A percentile compares a stretch with the other conserved stretches of the same genome.
Conservation (phyloP, 1,140 invertebrate genomes). For the Hermatobates lingyangjiaoensis region DNA sequence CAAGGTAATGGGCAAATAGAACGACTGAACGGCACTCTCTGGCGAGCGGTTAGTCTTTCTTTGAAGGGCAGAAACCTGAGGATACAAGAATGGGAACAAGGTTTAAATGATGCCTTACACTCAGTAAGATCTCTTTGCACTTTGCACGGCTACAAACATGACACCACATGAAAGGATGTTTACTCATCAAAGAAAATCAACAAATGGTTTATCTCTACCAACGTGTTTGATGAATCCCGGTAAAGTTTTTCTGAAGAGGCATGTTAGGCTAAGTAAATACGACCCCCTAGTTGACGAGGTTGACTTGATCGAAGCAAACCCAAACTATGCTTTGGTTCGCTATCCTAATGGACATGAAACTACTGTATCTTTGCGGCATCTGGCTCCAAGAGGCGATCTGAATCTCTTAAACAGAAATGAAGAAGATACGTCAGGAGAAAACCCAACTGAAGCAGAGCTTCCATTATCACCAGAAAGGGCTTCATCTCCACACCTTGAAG, state of each 20-base stretch:
- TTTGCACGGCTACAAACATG: neutral
- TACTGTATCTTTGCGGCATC: conserved; percentile 9
- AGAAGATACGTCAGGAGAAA: too few species aligned
- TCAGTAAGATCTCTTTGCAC: neutral
- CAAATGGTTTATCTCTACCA: neutral
- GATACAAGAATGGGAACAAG: neutral
- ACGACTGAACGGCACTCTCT: conserved; percentile 14
- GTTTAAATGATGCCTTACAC: neutral
- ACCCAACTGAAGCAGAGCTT: too few species aligned
- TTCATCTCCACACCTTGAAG: too few species aligned
- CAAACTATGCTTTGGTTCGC: conserved; percentile 6
- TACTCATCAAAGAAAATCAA: neutral
- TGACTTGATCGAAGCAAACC: neutral
- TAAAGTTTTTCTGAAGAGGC: neutral
- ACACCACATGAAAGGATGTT: conserved; percentile 1
- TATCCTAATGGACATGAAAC: conserved; percentile 6
- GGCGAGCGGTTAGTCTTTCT: conserved; percentile 1
- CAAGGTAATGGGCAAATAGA: conserved; percentile 10
- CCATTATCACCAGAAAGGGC: too few species aligned
- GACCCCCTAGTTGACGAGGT: neutral
- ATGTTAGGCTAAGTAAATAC: neutral
- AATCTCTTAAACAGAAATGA: too few species aligned
- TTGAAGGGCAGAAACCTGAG: neutral
- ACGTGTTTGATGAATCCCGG: neutral
- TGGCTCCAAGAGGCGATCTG: too few species aligned